Evolutionary conservation across 2,113 vertebrate genomes (phyloP), one percentile per base, ranked within the genome.

Genomic region (Platysteira castanea): DNA sequence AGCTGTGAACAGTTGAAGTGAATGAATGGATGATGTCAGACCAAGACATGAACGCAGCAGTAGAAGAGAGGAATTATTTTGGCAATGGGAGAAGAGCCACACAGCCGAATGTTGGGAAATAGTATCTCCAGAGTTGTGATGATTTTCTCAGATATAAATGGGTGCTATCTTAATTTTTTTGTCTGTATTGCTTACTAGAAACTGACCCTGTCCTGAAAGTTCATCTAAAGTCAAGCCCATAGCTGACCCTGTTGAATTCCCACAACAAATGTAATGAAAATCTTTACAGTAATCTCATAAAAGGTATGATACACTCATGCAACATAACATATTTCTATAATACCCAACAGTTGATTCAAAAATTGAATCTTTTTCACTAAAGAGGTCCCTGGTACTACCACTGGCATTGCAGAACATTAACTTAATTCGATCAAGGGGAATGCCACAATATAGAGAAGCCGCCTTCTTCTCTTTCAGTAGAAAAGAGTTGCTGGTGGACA

Each of bases 121-220:
- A 10, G 5, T 27, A 82, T 23, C 15, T 59, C 42, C 12, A 39
- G 17, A 67, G 8, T 4, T 59, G 27, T 30, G 39, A 35, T 37
- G 14, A 28, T 63, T 57, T 77, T 59, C n/a, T 70, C 22, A 59
- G 31, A 21, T 22, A 61, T 7, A 47, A 89, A 31, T 7, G 4
- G 4, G 10, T 61, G n/a, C 24, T 35, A 19, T 16, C 56, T 64
- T 50, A 30, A 19, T 26, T 68, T 26, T 75, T 89, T 41, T 42
- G 16, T 26, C 27, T 53, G 1, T 17, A 24, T 37, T 49, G 6
- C 10, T n/a, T 39, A 17, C 6, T 39, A 41, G 13, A 57, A 91
- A 78, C 11, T 46, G 74, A 69, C 4, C 4, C 9, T 4, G 1
- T 13, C 44, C 52, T 52, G 15, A 21, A 31, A 1, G 0, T 31